Evolutionary conservation across 2,113 vertebrate genomes (phyloP).

Genomic region (Psettodes erumei): DNA sequence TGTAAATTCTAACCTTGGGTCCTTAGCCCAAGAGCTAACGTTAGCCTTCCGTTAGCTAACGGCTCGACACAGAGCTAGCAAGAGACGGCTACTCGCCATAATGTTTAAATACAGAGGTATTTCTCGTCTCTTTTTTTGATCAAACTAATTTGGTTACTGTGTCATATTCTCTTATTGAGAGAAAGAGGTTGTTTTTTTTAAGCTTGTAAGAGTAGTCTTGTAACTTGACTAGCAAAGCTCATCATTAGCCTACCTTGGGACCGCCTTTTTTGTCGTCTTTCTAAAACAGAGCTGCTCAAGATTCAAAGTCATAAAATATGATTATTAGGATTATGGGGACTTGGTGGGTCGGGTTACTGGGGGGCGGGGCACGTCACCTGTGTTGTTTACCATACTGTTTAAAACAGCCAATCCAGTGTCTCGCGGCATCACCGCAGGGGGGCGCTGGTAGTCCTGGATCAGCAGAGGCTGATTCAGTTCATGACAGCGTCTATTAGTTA

Average conservation of each 20-base stretch:
- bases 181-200: too few species aligned
- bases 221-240: neutral
- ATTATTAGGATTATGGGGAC: too few species aligned
- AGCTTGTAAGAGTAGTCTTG: neutral
- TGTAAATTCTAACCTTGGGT: too few species aligned
- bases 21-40: too few species aligned
- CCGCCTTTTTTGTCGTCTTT: neutral
- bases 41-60: conserved; percentile 1
- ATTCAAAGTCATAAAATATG: too few species aligned
- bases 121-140: neutral
- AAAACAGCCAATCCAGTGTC: conserved; percentile 48
- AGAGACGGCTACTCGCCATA: accelerated
- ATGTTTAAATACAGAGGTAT: too few species aligned
- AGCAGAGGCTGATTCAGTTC: neutral
- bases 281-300: neutral
- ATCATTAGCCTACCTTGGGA: conserved; percentile 25
- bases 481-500: neutral
- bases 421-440: conserved; percentile 10
- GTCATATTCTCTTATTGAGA: too few species aligned
- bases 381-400: conserved; percentile 12
- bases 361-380: neutral
- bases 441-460: conserved; percentile 1
- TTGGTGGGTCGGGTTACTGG: too few species aligned
- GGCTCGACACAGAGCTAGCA: neutral
- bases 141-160: neutral